phyloP scores from a whole-genome alignment of 1,140 invertebrate genomes.

The Papilio machaon region DNA sequence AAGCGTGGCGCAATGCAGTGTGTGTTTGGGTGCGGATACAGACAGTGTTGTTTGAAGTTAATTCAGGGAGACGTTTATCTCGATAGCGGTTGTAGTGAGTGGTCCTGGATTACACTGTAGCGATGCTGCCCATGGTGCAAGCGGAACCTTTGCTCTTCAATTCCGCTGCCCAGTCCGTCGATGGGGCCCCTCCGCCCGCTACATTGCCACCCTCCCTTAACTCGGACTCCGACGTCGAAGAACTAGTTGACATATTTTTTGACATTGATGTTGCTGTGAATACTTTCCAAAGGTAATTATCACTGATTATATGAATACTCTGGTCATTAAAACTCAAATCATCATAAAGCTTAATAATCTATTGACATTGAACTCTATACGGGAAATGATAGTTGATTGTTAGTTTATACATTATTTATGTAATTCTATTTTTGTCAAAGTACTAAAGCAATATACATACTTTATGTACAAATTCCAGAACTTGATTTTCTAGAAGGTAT shows the following conservation, averaged over 20 bases:
- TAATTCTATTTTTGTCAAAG: neutral
- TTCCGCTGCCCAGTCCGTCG: conserved; percentile 63
- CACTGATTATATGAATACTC: neutral
- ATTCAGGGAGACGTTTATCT: conserved; percentile 58
- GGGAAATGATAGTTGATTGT: neutral
- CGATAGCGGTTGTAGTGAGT: conserved; percentile 61
- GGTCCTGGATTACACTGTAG: conserved; percentile 61
- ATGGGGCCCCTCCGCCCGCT: conserved; percentile 65
- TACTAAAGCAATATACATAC: neutral
- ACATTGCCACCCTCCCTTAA: conserved; percentile 70
- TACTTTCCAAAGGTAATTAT: conserved; percentile 69
- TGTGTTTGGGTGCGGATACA: conserved; percentile 75
- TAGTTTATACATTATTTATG: neutral
- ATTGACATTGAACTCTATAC: conserved; percentile 35
- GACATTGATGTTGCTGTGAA: conserved; percentile 75
- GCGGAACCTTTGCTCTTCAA: conserved; percentile 72
- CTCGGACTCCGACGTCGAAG: conserved; percentile 73
- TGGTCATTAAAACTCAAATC: neutral
- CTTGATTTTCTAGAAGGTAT: neutral
- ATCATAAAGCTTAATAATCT: conserved; percentile 4
- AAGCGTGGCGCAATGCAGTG: conserved; percentile 80
- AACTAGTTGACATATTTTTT: conserved; percentile 76
- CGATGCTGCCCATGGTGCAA: conserved; percentile 77
- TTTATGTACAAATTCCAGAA: neutral
- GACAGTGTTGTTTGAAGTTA: conserved; percentile 67